Conservation (phyloP, 2,113 vertebrate genomes). For the Heptranchias perlo region DNA sequence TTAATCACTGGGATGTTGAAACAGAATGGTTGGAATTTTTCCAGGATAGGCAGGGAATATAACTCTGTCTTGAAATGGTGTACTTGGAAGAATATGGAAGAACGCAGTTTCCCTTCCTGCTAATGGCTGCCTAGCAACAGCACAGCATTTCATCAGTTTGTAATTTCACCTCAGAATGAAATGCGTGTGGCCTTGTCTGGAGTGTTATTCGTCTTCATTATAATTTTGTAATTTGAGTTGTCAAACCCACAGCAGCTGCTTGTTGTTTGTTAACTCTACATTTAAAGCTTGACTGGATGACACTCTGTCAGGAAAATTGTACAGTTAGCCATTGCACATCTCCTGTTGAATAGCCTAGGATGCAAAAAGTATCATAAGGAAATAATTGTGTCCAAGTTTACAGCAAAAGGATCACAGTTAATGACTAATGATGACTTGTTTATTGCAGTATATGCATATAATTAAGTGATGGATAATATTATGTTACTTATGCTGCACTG, state of each 20-base stretch:
- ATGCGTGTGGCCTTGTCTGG: conserved; percentile 31
- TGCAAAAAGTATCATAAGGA: too few relatives aligned
- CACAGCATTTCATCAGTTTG: conserved; percentile 23
- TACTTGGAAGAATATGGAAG: background rate
- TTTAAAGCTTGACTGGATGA: conserved; percentile 25
- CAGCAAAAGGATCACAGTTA: background rate
- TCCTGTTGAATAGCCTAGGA: background rate
- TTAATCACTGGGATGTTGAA: background rate
- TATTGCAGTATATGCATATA: background rate
- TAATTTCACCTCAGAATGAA: conserved; percentile 29
- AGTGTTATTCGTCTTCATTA: conserved; percentile 34
- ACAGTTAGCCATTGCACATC: background rate
- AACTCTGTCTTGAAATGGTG: background rate
- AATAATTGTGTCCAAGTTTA: background rate
- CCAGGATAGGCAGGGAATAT: background rate
- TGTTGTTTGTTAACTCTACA: conserved; percentile 23
- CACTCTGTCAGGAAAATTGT: conserved; percentile 19
- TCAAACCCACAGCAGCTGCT: conserved; percentile 29
- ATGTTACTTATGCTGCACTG: background rate
- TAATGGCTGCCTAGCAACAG: conserved; percentile 27
- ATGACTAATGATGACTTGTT: background rate
- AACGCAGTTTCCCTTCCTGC: background rate
- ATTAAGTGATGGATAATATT: background rate
- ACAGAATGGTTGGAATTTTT: background rate
- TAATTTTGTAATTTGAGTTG: conserved; percentile 38